These are phyloP conservation scores for Hydrozoanthus gracilis DNA, from an alignment of 92 coral and sea anemone genomes.

Conservation along the genomic window DNA sequence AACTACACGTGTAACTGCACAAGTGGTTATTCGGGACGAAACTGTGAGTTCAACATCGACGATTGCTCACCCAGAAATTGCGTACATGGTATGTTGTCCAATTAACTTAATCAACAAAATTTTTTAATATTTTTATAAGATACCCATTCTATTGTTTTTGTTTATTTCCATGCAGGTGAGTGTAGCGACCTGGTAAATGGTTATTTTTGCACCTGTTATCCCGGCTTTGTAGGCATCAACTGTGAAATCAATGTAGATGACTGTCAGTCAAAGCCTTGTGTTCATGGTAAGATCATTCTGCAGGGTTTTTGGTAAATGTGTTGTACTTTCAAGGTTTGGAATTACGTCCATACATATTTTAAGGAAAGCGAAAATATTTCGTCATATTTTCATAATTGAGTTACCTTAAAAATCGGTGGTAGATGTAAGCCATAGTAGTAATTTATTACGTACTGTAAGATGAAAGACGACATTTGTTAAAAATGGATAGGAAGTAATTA, in stretches of 20 bases:
- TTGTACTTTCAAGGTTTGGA: no score
- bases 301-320: no score
- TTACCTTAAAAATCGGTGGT: no score
- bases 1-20: conserved; percentile 22
- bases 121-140: neutral
- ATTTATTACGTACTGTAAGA: no score
- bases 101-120: neutral
- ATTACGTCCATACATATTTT: no score
- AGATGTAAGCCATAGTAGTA: no score
- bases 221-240: conserved; percentile 60
- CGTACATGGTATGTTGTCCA: conserved; percentile 7
- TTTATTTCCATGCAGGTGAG: conserved; percentile 8
- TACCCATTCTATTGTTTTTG: neutral
- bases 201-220: conserved; percentile 54
- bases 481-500: no score
- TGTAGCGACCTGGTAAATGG: conserved; percentile 47
- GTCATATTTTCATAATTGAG: no score
- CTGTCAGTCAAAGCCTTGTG: conserved; percentile 58
- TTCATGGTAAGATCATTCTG: conserved; percentile 39
- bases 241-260: conserved; percentile 62
- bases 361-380: no score
- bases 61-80: conserved; percentile 2
- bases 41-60: conserved; percentile 20
- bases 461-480: no score
- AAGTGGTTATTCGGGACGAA: conserved; percentile 12